These are phyloP conservation scores for Onychostoma macrolepis DNA, from an alignment of 2,113 vertebrate species.

Conservation along the genomic window DNA sequence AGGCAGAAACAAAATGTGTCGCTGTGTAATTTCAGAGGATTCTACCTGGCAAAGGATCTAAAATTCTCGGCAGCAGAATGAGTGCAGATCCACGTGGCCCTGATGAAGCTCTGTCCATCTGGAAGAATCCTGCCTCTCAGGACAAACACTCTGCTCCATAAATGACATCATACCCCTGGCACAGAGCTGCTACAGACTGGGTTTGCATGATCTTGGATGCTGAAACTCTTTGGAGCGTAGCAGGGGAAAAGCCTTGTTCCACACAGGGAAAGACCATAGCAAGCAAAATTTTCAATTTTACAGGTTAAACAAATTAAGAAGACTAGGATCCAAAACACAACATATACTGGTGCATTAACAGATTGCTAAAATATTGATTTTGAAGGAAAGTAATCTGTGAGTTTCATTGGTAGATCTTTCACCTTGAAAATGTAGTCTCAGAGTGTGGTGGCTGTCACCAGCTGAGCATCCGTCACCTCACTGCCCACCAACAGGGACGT, in stretches of 20 bases:
- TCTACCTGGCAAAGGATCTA: neutral
- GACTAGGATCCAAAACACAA: neutral
- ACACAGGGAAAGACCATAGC: neutral
- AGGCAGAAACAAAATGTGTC: neutral
- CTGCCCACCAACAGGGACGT: constrained; percentile 23
- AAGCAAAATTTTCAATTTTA: neutral
- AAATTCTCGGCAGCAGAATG: neutral
- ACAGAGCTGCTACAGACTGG: constrained; percentile 22
- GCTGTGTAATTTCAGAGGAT: neutral
- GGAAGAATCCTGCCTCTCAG: constrained; percentile 24
- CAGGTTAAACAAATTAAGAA: neutral
- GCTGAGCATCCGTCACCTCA: constrained; percentile 14
- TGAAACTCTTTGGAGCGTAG: constrained; percentile 1
- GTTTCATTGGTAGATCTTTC: neutral
- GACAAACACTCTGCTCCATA: constrained; percentile 19
- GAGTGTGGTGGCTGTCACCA: neutral
- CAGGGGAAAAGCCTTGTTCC: neutral
- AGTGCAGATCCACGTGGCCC: neutral
- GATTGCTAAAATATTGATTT: neutral
- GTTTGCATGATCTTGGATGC: constrained; percentile 22
- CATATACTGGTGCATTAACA: neutral
- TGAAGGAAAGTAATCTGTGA: neutral
- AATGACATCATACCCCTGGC: constrained; percentile 38
- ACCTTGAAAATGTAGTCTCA: neutral
- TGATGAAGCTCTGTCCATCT: constrained; percentile 22